Percentiles rank a stretch among this genome's conserved stretches.
phyloP scores from a whole-genome alignment of 1,140 invertebrate genomes.

The Monochamus saltuarius region DNA sequence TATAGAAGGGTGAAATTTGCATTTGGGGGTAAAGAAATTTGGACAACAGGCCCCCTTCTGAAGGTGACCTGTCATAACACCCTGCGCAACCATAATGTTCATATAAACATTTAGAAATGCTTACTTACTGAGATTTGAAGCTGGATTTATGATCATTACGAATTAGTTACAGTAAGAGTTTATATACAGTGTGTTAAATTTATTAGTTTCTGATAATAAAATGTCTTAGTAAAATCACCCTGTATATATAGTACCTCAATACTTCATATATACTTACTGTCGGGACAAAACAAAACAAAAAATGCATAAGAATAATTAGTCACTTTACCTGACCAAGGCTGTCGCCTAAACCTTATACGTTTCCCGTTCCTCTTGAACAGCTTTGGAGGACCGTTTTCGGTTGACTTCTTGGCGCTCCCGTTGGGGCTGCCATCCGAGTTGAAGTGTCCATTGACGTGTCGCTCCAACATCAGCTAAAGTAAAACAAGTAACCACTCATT shows the following conservation, averaged over 20 bases:
- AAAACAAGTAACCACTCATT: background rate
- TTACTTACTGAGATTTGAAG: background rate
- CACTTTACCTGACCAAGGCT: slow-evolving; percentile 76
- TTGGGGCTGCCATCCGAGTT: slow-evolving; percentile 64
- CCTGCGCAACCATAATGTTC: no score
- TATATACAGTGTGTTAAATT: background rate
- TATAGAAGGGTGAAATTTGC: slow-evolving; percentile 4
- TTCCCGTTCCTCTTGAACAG: slow-evolving; percentile 82
- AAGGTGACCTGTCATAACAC: no score
- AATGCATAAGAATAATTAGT: background rate
- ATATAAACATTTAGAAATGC: no score
- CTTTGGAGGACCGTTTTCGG: slow-evolving; percentile 68
- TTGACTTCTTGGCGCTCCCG: slow-evolving; percentile 62
- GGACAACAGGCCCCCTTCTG: background rate
- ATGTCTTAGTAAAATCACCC: no score
- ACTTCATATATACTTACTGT: no score
- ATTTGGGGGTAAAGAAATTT: background rate
- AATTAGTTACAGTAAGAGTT: no score
- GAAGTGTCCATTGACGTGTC: slow-evolving; percentile 94
- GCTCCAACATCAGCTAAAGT: slow-evolving; percentile 77
- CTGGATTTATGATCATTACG: no score
- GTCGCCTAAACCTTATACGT: slow-evolving; percentile 76
- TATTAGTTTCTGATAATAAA: background rate
- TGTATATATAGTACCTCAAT: no score
- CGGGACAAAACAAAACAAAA: background rate